A percentile compares a stretch with the other conserved stretches of the same genome.
These are phyloP conservation scores for Acipenser transmontanus DNA, from an alignment of 2,797 vertebrate genomes.

Conservation along the genomic window DNA sequence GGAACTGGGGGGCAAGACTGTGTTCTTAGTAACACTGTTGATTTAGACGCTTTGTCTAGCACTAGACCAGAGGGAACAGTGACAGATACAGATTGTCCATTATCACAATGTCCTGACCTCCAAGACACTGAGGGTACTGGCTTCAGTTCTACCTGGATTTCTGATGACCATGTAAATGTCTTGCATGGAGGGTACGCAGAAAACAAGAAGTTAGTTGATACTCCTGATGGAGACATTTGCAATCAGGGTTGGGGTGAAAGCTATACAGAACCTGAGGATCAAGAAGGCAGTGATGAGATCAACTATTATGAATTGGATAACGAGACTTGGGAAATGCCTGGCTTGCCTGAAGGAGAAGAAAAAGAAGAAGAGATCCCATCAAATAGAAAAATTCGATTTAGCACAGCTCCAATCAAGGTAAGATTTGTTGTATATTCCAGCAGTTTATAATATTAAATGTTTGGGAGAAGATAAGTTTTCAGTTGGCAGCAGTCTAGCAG, in stretches of 20 bases:
- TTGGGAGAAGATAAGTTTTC: no score
- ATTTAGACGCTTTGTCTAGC: conserved; percentile 17
- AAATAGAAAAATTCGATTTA: conserved; percentile 88
- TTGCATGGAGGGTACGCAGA: conserved; percentile 68
- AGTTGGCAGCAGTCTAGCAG: no score
- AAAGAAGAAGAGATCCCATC: conserved; percentile 80
- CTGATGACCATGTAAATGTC: conserved; percentile 54
- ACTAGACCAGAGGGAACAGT: conserved; percentile 39
- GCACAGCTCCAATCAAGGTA: conserved; percentile 88
- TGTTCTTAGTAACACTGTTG: no score
- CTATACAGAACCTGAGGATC: conserved; percentile 82
- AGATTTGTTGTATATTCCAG: conserved; percentile 27
- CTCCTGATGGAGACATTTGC: conserved; percentile 64
- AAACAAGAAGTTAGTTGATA: conserved; percentile 81
- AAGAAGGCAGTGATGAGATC: conserved; percentile 85
- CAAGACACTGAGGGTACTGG: conserved; percentile 19
- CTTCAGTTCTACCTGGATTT: conserved; percentile 31
- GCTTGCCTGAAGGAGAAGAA: conserved; percentile 85
- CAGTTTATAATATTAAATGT: no score
- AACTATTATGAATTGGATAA: conserved; percentile 79
- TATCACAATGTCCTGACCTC: no score
- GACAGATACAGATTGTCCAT: conserved; percentile 24
- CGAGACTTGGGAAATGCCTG: conserved; percentile 80
- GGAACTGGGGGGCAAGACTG: conserved; percentile 25
- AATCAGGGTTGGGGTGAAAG: conserved; percentile 91